Evolutionary conservation across 2,113 vertebrate species (phyloP).

Genomic region (Oryzias curvinotus): DNA sequence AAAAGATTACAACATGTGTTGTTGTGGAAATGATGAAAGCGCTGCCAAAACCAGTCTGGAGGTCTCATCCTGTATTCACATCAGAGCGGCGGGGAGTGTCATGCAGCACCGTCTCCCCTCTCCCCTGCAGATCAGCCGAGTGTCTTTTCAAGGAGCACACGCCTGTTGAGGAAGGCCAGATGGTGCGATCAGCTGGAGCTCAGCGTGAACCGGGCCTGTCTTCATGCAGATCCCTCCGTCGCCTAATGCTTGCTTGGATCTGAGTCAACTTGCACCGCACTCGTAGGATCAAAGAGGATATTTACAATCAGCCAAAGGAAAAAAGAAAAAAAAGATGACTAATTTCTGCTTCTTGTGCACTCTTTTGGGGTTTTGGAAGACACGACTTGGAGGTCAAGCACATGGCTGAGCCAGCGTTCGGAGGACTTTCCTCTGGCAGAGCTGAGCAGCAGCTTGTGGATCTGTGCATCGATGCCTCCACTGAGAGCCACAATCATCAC

Average conservation of each 20-base stretch:
- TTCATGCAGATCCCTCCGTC: constrained; percentile 54
- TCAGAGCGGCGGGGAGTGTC: constrained; percentile 5
- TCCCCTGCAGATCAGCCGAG: constrained; percentile 24
- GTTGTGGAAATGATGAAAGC: too few species aligned
- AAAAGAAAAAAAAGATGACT: neutral
- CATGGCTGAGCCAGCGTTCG: neutral
- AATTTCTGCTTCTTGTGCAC: constrained; percentile 10
- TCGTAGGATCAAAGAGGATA: constrained; percentile 53
- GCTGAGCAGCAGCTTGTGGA: constrained; percentile 23
- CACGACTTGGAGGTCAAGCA: constrained; percentile 7
- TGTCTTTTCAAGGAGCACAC: constrained; percentile 32
- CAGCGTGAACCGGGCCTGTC: constrained; percentile 36
- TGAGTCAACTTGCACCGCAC: constrained; percentile 45
- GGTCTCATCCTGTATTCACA: neutral
- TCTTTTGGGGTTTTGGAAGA: neutral
- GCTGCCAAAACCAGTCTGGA: neutral
- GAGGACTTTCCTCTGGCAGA: constrained; percentile 11
- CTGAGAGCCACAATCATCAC: constrained; percentile 8
- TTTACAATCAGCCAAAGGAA: constrained; percentile 25
- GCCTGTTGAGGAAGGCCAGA: constrained; percentile 45
- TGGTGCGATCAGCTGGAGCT: constrained; percentile 54
- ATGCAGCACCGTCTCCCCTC: constrained; percentile 11
- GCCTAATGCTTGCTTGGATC: constrained; percentile 40
- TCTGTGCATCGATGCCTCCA: constrained; percentile 5
- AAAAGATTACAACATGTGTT: too few species aligned